phyloP scores from a whole-genome alignment of 2,888 invertebrate genomes.

The Criorhina ranunculi region DNA sequence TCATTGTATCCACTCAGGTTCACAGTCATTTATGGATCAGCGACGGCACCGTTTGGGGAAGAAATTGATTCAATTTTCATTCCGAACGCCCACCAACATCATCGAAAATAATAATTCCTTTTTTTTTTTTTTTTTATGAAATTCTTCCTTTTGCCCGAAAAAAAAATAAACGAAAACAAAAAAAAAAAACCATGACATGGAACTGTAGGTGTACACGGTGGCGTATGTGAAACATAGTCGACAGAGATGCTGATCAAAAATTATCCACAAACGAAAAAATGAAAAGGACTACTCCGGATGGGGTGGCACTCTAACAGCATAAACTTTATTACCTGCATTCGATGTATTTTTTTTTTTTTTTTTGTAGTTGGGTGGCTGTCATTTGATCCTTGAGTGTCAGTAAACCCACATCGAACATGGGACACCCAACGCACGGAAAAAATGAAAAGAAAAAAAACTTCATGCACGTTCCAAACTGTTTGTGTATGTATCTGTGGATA shows the following conservation, averaged over 20 bases:
- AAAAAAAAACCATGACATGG: conserved; percentile 36
- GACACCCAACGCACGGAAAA: conserved; percentile 19
- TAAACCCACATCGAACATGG: conserved; percentile 36
- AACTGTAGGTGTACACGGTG: conserved; percentile 7
- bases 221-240: conserved; percentile 44
- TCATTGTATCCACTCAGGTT: conserved; percentile 47
- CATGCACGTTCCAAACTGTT: conserved; percentile 28
- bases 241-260: conserved; percentile 22
- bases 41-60: conserved; percentile 31
- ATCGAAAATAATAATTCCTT: conserved; percentile 63
- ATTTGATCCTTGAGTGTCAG: conserved; percentile 62
- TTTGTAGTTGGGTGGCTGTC: conserved; percentile 42
- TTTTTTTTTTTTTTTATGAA: conserved; percentile 49
- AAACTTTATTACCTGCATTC: conserved; percentile 64
- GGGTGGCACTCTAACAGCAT: conserved; percentile 31
- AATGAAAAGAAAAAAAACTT: conserved; percentile 3
- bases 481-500: not conserved
- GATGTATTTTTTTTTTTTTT: conserved; percentile 27
- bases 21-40: conserved; percentile 52
- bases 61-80: conserved; percentile 72
- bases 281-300: not conserved
- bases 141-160: conserved; percentile 33
- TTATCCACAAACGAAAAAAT: conserved; percentile 26
- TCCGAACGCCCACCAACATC: conserved; percentile 8
- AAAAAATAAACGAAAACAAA: conserved; percentile 28